These are phyloP conservation scores for Megathymus violae DNA, from an alignment of 1,140 invertebrate genomes.

Conservation along the genomic window DNA sequence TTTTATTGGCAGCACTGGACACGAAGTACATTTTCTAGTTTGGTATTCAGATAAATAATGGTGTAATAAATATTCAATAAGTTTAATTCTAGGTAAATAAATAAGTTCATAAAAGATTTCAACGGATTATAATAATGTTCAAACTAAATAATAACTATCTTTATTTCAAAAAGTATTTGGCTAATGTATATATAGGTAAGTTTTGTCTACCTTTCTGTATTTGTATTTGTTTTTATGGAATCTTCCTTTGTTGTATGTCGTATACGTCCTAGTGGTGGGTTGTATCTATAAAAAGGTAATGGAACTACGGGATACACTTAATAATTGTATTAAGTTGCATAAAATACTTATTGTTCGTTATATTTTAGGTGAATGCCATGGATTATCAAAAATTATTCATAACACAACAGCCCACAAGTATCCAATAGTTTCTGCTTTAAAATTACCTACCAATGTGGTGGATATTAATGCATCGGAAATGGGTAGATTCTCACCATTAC, in stretches of 20 bases:
- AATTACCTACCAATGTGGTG: conserved; percentile 77
- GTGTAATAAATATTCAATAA: background rate
- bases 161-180: conserved; percentile 35
- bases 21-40: too few species aligned
- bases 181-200: conserved; percentile 43
- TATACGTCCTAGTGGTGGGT: too few species aligned
- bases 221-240: conserved; percentile 22
- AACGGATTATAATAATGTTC: conserved; percentile 48
- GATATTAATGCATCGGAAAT: conserved; percentile 86
- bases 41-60: too few species aligned
- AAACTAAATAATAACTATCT: conserved; percentile 45
- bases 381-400: conserved; percentile 50
- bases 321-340: too few species aligned
- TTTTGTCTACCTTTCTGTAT: conserved; percentile 6
- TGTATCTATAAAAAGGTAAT: too few species aligned
- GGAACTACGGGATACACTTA: too few species aligned
- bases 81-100: background rate
- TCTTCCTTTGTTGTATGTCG: conserved; percentile 32
- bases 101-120: too few species aligned
- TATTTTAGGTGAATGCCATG: conserved; percentile 45
- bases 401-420: conserved; percentile 59
- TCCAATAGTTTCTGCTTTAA: conserved; percentile 67
- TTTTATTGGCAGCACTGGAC: too few species aligned
- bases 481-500: conserved; percentile 85
- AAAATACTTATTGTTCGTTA: background rate